A percentile compares a stretch with the other conserved stretches of the same genome.
These are phyloP conservation scores for Mamestra brassicae DNA, from an alignment of 2,888 invertebrate genomes.

Conservation along the genomic window DNA sequence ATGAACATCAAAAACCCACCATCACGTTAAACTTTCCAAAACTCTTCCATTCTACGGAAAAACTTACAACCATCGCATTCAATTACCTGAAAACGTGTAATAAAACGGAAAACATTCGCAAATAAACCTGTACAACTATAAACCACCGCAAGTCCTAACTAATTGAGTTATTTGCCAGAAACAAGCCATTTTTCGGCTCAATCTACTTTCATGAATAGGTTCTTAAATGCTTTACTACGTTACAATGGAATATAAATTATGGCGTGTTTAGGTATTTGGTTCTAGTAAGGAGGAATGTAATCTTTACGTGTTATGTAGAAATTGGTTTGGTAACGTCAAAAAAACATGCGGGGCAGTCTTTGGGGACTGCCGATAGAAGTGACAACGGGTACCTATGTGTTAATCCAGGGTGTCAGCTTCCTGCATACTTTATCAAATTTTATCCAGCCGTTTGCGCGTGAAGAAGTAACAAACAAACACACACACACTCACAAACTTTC, in stretches of 20 bases:
- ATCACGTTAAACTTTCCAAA: background rate
- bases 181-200: slow-evolving; percentile 40
- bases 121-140: slow-evolving; percentile 32
- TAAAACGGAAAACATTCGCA: slow-evolving; percentile 7
- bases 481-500: too few species aligned
- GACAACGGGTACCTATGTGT: too few species aligned
- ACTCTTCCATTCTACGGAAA: background rate
- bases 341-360: too few species aligned
- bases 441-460: too few species aligned
- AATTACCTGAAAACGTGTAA: slow-evolving; percentile 27
- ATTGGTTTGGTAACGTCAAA: too few species aligned
- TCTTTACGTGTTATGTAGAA: too few species aligned
- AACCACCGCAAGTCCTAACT: slow-evolving; percentile 25
- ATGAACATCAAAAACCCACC: background rate
- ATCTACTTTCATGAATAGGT: slow-evolving; percentile 35
- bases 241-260: slow-evolving; percentile 23
- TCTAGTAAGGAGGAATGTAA: background rate
- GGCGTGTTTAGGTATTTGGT: background rate
- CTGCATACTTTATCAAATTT: too few species aligned
- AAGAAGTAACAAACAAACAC: too few species aligned
- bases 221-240: slow-evolving; percentile 20
- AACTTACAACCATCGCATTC: background rate
- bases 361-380: too few species aligned
- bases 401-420: too few species aligned
- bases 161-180: slow-evolving; percentile 56